phyloP scores from a whole-genome alignment of 2,797 vertebrate species.

The Amniataba percoides region DNA sequence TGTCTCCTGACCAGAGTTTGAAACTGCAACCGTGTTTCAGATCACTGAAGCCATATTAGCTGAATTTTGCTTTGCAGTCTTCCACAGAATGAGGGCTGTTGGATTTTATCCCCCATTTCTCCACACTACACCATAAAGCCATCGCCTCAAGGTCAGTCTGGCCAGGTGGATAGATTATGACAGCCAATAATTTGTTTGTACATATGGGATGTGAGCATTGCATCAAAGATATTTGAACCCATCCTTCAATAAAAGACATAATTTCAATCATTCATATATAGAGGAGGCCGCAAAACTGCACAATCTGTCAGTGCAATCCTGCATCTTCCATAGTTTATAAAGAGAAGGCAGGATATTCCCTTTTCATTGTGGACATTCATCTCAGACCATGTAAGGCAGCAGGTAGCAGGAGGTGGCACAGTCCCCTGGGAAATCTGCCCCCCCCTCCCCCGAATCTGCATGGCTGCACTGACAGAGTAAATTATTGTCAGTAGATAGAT shows the following conservation, averaged over 20 bases:
- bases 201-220: neutral
- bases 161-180: neutral
- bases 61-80: neutral
- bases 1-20: no score
- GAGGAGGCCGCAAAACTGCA: neutral
- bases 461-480: conserved; percentile 18
- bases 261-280: neutral
- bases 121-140: neutral
- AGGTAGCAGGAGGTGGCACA: conserved; percentile 57
- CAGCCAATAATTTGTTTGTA: neutral
- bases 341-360: conserved; percentile 4
- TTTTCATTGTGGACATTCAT: conserved; percentile 46
- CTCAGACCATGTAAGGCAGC: conserved; percentile 41
- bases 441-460: no score
- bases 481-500: conserved; percentile 51
- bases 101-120: neutral
- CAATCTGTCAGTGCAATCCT: neutral
- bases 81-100: neutral
- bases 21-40: no score
- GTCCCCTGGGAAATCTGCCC: conserved; percentile 49
- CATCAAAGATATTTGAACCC: neutral
- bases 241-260: neutral
- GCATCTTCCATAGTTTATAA: neutral
- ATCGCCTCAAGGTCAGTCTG: neutral
- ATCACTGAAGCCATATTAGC: no score